phyloP scores from a whole-genome alignment of 2,113 vertebrate genomes.

The Clarias macrocephalus region DNA sequence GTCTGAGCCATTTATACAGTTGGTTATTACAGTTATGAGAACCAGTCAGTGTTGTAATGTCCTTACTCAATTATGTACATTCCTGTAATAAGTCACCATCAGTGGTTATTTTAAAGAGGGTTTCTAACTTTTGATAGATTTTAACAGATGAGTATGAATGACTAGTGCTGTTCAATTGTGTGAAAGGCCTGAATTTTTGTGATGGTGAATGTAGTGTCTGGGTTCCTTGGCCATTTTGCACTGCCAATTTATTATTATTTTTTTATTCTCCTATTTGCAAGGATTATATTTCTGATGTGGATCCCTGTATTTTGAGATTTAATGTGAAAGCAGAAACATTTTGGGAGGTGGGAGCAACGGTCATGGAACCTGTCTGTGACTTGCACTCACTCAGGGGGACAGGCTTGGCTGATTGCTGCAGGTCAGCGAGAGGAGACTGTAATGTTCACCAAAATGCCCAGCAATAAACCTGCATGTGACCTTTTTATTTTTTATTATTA shows the following conservation, averaged over 20 bases:
- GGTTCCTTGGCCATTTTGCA: slow-evolving; percentile 8
- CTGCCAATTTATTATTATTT: not conserved
- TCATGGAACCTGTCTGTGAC: not conserved
- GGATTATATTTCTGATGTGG: not conserved
- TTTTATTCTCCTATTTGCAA: not conserved
- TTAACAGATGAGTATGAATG: not conserved
- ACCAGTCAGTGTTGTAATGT: slow-evolving; percentile 3
- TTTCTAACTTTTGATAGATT: slow-evolving; percentile 4
- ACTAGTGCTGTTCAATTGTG: not conserved
- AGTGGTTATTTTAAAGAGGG: slow-evolving; percentile 22
- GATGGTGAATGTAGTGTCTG: slow-evolving; percentile 30
- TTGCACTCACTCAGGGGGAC: not conserved
- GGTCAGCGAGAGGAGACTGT: slow-evolving; percentile 59
- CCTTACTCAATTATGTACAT: slow-evolving; percentile 24
- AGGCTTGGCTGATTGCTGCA: slow-evolving; percentile 62
- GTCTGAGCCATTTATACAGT: slow-evolving; percentile 10
- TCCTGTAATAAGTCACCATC: not conserved
- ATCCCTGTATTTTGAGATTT: not conserved
- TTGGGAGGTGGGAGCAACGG: not conserved
- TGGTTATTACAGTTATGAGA: not conserved
- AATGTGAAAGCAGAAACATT: not conserved
- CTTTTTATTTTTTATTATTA: slow-evolving; percentile 13
- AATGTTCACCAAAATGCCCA: slow-evolving; percentile 27
- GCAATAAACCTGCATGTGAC: not conserved
- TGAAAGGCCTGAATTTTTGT: not conserved